Percentiles rank a stretch among this genome's conserved stretches.
phyloP scores from a whole-genome alignment of 2,797 vertebrate genomes.

The Crossoptilon crossoptilon region DNA sequence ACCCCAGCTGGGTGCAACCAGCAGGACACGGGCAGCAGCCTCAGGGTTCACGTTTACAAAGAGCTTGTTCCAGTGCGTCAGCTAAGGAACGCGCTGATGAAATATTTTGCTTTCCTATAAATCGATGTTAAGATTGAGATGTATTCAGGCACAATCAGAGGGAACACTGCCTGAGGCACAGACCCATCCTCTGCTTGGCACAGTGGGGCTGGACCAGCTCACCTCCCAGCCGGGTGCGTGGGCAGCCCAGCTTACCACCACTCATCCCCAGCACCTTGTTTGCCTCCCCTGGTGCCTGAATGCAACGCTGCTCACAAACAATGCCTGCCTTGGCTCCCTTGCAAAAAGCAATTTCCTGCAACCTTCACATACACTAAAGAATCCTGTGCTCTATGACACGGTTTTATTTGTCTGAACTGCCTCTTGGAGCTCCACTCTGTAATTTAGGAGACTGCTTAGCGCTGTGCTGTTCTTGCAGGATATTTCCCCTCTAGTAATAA shows the following conservation, averaged over 20 bases:
- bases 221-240: background rate
- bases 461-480: slow-evolving; percentile 25
- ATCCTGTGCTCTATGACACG: background rate
- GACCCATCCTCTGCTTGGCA: background rate
- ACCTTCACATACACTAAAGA: background rate
- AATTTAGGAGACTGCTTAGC: slow-evolving; percentile 57
- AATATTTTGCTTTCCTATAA: background rate
- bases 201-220: background rate
- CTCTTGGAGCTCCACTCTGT: slow-evolving; percentile 56
- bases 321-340: slow-evolving; percentile 17
- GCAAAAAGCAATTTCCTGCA: slow-evolving; percentile 62
- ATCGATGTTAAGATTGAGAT: background rate
- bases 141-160: fast-evolving
- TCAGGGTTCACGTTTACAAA: fast-evolving
- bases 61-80: fast-evolving
- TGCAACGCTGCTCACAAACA: slow-evolving; percentile 38
- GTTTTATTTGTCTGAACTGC: slow-evolving; percentile 42
- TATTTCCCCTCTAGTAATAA: slow-evolving; percentile 19
- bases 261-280: slow-evolving; percentile 18
- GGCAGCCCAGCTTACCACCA: background rate
- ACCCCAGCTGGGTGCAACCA: background rate
- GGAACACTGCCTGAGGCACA: background rate
- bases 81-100: fast-evolving
- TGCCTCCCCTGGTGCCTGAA: slow-evolving; percentile 22
- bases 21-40: fast-evolving